Base-by-base conservation (phyloP, 2,797 vertebrate species). In the Micromesistius poutassou region DNA sequence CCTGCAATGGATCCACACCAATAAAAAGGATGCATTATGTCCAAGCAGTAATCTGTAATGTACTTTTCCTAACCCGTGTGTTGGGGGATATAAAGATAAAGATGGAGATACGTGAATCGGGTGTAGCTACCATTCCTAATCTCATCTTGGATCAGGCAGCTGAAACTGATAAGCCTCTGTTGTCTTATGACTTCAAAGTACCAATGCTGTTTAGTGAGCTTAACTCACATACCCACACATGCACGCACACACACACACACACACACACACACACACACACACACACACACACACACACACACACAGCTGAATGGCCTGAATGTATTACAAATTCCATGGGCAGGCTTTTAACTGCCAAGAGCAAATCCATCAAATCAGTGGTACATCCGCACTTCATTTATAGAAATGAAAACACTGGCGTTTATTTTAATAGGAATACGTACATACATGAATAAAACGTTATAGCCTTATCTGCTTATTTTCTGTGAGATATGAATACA, bases 11-110 rank as follows among this genome's bases (percentile, higher is more conserved):
- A 80, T 80, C 72, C 81, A 71, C 72, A 1, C 66, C 81, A 73
- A 90, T 93, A 91, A 92, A 91, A 71, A 83, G 76, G 55, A 83
- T 82, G 76, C 76, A 83, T 88, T 38, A 88, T 89, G 82, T 85
- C 83, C 79, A 77, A 83, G 75, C 75, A 40, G 72, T 79, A 22
- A 22, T 30, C n/a, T 30, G 38, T 46, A 28, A 12, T 30, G 16
- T 25, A 19, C 62, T 78, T 25, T 79, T 73, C 0, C 68, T 82
- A 81, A 71, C 73, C 5, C 33, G 72, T 77, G 76, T 6, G 6
- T 72, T 70, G 30, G 28, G 74, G 74, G 42, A 0, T 46, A 46
- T 46, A 14, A 2, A 46, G 42, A 46, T 46, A 13, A 14, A 16
- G 42, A 46, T 46, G 42, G 42, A 16, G 42, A 46, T 46, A 46